A percentile compares a stretch with the other conserved stretches of the same genome.
phyloP scores from a whole-genome alignment of 2,888 invertebrate species.

The Uropetala carovei region DNA sequence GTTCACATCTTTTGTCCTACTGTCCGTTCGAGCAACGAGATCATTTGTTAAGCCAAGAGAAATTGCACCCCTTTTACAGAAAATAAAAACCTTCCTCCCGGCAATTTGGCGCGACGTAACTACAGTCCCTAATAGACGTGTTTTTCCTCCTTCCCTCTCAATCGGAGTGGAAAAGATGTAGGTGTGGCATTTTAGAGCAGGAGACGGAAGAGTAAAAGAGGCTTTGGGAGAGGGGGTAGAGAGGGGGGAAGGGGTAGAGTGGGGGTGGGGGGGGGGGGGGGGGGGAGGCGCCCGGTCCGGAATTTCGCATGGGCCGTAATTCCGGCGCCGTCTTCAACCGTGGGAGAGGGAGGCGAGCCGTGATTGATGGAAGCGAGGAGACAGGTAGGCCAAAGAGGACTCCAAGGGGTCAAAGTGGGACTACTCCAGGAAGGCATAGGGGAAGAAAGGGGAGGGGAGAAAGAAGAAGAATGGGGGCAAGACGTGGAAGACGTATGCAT shows the following conservation, averaged over 20 bases:
- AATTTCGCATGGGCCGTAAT: slow-evolving; percentile 4
- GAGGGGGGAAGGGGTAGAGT: background rate
- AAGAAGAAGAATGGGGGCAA: too few relatives aligned
- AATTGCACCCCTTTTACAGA: slow-evolving; percentile 18
- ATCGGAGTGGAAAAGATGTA: background rate
- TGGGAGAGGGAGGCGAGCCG: background rate
- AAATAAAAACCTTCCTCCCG: background rate
- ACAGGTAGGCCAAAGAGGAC: background rate
- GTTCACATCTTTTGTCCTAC: background rate
- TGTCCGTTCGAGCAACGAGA: slow-evolving; percentile 13
- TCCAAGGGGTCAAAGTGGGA: background rate
- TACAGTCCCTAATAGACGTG: background rate
- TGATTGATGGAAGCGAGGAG: slow-evolving; percentile 14
- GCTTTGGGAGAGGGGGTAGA: too few relatives aligned
- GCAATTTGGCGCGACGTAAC: background rate
- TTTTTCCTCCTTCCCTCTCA: background rate
- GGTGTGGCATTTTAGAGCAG: background rate
- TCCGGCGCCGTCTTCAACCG: background rate
- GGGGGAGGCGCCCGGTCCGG: background rate
- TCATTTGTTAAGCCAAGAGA: slow-evolving; percentile 24
- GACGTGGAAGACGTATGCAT: background rate
- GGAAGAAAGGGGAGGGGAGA: background rate
- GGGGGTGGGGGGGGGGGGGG: too few relatives aligned
- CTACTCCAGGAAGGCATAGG: background rate
- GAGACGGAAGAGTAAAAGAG: too few relatives aligned